Base-by-base conservation (phyloP, 2,888 invertebrate genomes). In the Tachystola acroxantha region DNA sequence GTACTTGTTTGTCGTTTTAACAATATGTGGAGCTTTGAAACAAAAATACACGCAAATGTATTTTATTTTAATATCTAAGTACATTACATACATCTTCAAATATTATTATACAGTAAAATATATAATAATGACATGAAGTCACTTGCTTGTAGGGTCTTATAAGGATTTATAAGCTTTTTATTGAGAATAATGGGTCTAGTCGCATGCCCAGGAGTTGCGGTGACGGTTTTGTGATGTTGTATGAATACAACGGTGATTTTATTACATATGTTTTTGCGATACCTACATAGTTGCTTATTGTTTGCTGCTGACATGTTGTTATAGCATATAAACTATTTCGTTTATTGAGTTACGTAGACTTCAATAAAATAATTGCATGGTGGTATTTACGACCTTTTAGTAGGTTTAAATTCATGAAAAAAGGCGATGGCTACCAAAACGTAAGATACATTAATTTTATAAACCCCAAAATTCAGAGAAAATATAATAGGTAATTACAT, bases 131-230 rank as follows among this genome's bases (percentile, higher is more conserved):
- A 56, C 53, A 50, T 49, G 50, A 50, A 53, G 47, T 57, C 53
- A 50, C 53, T 57, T 53, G 68, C 69, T 72, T 62, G 43, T 63
- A 70, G 66, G 65, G 44, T 37, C 26, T 30, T 25, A 29, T 32
- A 36, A 44, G 7, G 36, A 32, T 36, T 13, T 55, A 36, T 54
- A 38, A 57, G 65, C 63, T 66, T 64, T n/a, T 50, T 46, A 48
- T 40, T 42, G 42, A 57, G 41, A 44, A 46, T 48, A 16, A 16
- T 59, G 58, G 68, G 65, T 53, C 55, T 68, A 67, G 61, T 72
- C 71, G 85, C 85, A 85, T 85, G 84, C 71, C 66, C 71, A 64
- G 56, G 65, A 55, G 56, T 46, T 69, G 60, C 72, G 85, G 85
- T 84, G 81, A 68, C 66, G 84, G 84, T 75, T 68, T 66, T 71